Evolutionary conservation across 2,888 invertebrate species (phyloP).

Genomic region (Pseudococcus longispinus): DNA sequence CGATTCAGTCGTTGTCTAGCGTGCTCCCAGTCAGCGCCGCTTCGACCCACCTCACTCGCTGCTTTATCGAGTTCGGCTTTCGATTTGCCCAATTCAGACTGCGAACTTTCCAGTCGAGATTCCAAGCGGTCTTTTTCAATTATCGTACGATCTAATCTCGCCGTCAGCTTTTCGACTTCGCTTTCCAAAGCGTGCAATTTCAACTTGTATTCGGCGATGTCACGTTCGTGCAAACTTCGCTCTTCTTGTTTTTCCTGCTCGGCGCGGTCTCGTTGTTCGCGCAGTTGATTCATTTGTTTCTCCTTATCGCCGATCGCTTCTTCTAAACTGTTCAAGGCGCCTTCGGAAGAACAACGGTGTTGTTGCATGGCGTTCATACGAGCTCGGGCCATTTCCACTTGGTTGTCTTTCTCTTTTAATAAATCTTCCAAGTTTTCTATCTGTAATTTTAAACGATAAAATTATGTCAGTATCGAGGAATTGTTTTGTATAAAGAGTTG

Average conservation of each 20-base stretch:
- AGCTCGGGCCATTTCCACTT: conserved; percentile 93
- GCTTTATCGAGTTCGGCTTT: conserved; percentile 93
- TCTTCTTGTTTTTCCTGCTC: conserved; percentile 97
- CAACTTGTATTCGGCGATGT: conserved; percentile 94
- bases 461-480: not conserved
- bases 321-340: conserved; percentile 89
- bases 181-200: conserved; percentile 89
- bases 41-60: conserved; percentile 85
- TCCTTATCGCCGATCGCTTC: conserved; percentile 97
- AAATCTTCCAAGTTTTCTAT: conserved; percentile 97
- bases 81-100: conserved; percentile 91
- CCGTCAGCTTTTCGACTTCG: conserved; percentile 87
- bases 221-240: conserved; percentile 80
- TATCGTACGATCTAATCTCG: conserved; percentile 85
- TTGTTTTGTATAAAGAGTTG: too few species aligned
- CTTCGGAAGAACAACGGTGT: conserved; percentile 92
- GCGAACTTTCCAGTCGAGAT: conserved; percentile 88
- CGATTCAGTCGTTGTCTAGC: conserved; percentile 83
- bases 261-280: conserved; percentile 93
- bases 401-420: conserved; percentile 96
- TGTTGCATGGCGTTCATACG: conserved; percentile 91
- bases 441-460: conserved; percentile 66
- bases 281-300: conserved; percentile 91
- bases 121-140: conserved; percentile 90
- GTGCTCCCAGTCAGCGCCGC: conserved; percentile 88